Conservation (phyloP, 64 coral and sea anemone species). For the Porites lutea region DNA sequence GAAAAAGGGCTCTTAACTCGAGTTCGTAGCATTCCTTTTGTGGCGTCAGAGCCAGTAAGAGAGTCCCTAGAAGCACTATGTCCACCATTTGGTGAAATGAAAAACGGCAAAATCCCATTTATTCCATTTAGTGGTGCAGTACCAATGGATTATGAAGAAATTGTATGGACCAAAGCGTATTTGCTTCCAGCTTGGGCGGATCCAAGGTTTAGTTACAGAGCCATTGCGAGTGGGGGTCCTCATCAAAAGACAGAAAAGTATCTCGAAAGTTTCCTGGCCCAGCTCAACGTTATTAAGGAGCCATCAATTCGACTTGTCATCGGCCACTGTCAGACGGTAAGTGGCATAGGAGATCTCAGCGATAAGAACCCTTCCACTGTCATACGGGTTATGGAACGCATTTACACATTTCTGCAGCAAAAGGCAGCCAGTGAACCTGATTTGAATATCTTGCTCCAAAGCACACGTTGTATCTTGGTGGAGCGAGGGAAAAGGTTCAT, state of each 20-base stretch:
- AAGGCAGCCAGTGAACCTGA: not conserved
- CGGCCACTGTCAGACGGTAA: conserved; percentile 35
- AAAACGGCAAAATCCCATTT: not conserved
- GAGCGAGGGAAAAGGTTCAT: conserved; percentile 24
- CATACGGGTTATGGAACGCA: conserved; percentile 18
- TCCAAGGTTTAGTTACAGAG: not conserved
- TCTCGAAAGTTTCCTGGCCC: not conserved
- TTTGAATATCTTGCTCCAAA: not conserved
- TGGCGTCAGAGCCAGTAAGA: not conserved
- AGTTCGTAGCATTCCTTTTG: conserved; percentile 26
- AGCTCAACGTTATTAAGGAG: conserved; percentile 9
- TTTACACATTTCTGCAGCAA: conserved; percentile 43
- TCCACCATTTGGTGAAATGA: not conserved
- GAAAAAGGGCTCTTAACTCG: not conserved
- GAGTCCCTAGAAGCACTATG: not conserved
- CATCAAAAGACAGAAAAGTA: not conserved
- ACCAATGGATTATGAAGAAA: not conserved
- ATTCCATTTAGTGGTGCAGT: conserved; percentile 49
- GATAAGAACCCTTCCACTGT: not conserved
- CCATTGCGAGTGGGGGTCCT: not conserved
- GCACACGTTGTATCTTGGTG: conserved; percentile 33
- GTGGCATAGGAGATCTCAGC: not conserved
- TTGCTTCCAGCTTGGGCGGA: conserved; percentile 18
- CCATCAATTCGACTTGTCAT: conserved; percentile 51
- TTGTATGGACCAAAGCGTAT: conserved; percentile 36